Percentiles rank a stretch among this genome's conserved stretches.
phyloP scores from a whole-genome alignment of 2,113 vertebrate species.

The Dolichotis patagonum region DNA sequence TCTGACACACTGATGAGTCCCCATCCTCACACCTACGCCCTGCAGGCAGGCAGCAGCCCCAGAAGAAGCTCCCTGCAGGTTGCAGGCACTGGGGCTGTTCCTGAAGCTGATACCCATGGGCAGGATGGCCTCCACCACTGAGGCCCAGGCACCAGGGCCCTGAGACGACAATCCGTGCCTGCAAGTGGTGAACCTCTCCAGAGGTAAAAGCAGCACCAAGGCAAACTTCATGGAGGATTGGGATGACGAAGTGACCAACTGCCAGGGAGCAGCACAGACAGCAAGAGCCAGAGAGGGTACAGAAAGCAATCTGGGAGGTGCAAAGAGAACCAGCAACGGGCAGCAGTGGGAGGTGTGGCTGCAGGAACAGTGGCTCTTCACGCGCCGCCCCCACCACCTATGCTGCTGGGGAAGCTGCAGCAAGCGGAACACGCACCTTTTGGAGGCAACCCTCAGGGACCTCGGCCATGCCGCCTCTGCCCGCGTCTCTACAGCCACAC shows the following conservation, averaged over 20 bases:
- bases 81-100: not conserved
- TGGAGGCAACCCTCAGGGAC: not conserved
- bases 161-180: not conserved
- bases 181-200: fast-evolving
- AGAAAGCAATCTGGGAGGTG: not conserved
- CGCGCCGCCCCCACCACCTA: not conserved
- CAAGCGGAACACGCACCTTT: not conserved
- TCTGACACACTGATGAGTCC: not conserved
- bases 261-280: not conserved
- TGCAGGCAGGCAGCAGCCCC: not conserved
- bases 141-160: not conserved
- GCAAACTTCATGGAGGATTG: fast-evolving
- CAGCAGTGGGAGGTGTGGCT: conserved; percentile 57
- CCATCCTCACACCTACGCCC: fast-evolving
- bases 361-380: not conserved
- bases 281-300: not conserved
- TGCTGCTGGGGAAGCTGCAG: not conserved
- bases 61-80: not conserved
- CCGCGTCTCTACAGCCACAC: not conserved
- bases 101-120: not conserved
- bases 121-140: too few species aligned
- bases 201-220: not conserved
- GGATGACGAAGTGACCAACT: not conserved
- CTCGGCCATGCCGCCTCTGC: not conserved
- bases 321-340: not conserved